phyloP scores from a whole-genome alignment of 1,140 invertebrate genomes.

The Leptopilina boulardi region DNA sequence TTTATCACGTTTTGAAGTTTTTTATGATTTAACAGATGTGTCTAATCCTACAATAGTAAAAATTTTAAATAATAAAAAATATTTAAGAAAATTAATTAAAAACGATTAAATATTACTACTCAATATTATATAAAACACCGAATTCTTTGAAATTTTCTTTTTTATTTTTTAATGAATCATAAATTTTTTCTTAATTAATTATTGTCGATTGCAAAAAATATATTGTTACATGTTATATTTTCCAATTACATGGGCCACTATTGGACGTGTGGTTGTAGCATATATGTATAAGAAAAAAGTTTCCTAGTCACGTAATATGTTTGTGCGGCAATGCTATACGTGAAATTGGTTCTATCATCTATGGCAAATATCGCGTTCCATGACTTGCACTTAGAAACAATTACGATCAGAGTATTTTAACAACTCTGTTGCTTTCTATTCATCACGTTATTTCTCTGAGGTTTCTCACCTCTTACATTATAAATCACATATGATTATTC shows the following conservation, averaged over 20 bases:
- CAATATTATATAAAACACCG: too few species aligned
- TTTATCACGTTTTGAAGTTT: too few species aligned
- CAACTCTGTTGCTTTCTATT: slow-evolving; percentile 31
- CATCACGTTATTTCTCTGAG: neutral
- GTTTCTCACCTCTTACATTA: slow-evolving; percentile 12
- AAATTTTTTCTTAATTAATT: neutral
- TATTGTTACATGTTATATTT: neutral
- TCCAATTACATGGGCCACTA: neutral
- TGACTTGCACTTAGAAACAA: slow-evolving; percentile 18
- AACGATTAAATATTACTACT: too few species aligned
- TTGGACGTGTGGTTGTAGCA: neutral
- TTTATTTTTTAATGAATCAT: neutral
- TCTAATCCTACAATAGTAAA: too few species aligned
- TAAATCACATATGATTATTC: slow-evolving; percentile 19
- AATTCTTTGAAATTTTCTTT: neutral
- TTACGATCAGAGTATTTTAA: slow-evolving; percentile 17
- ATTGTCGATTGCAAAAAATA: neutral
- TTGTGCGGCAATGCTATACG: neutral
- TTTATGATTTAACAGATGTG: too few species aligned
- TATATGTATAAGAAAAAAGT: slow-evolving; percentile 6
- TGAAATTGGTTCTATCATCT: slow-evolving; percentile 33
- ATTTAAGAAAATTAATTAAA: too few species aligned
- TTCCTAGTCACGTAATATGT: slow-evolving; percentile 14
- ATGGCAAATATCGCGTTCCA: slow-evolving; percentile 21
- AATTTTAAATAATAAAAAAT: too few species aligned